phyloP scores from a whole-genome alignment of 2,888 invertebrate species.

The Lamellibrachia satsuma region DNA sequence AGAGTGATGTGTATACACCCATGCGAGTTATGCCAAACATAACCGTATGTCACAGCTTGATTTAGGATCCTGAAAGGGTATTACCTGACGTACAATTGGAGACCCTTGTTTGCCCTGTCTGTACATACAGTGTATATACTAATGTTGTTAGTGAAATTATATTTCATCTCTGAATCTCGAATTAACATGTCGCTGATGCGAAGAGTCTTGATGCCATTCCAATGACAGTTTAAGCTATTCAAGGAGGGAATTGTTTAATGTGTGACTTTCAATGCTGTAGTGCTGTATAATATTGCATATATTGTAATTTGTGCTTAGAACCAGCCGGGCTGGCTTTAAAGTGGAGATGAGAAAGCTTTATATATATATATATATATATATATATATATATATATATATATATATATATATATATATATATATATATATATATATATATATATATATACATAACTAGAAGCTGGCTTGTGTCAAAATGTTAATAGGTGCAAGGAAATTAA shows the following conservation, averaged over 20 bases:
- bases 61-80: not conserved
- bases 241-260: not conserved
- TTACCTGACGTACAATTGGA: not conserved
- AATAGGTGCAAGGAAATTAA: not conserved
- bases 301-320: not conserved
- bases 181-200: not conserved
- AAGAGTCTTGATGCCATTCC: not conserved
- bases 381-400: not conserved
- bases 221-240: not conserved
- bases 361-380: not conserved
- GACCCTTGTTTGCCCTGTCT: not conserved
- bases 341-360: slow-evolving; percentile 2
- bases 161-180: not conserved
- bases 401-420: not conserved
- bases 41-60: not conserved
- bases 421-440: not conserved
- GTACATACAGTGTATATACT: slow-evolving; percentile 4
- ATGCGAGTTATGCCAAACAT: not conserved
- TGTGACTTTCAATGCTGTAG: not conserved
- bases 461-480: not conserved
- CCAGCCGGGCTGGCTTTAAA: not conserved
- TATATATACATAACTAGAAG: not conserved
- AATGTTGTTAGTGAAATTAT: not conserved
- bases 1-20: not conserved
- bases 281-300: not conserved